Base-by-base conservation (phyloP, 53 echinoderm and acorn worm genomes). In the Mesocentrotus franciscanus region DNA sequence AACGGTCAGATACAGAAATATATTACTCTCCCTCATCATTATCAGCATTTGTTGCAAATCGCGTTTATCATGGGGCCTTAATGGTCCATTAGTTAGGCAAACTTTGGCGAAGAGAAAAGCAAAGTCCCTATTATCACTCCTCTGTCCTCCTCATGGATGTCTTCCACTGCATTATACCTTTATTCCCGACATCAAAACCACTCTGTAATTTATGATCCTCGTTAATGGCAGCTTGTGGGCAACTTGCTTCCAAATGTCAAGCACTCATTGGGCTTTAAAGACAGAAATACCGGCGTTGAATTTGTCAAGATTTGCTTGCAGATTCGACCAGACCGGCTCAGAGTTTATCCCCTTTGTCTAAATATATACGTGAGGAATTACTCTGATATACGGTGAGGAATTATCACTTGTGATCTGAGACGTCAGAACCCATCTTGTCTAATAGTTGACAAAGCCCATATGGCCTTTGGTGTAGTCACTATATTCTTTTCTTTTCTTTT, bases 361-460 rank as follows among this genome's bases (percentile, higher is more conserved):
- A 87, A 87, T 87, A 87, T 87, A 87, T 57, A 58, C 58, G 10
- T 58, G 26, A 27, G 59, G 59, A 87, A 87, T 87, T 58, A 87
- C 59, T 58, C 87, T 87, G 87, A 87, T 87, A 87, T 87, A 87
- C n/a, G 87, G n/a, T 87, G 87, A 87, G 87, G 87, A 87, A 87
- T 87, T 87, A 87, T 87, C 87, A 58, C 87, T 87, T 58, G 58
- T 87, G 87, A 87, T 87, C 24, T 87, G 58, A 87, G 57, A 87
- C 24, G 87, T 87, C 87, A 87, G 87, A 87, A 87, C 58, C 22
- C n/a, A 58, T 87, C 29, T n/a, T 56, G 59, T 20, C 87, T 87
- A 87, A 87, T 58, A 14, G 4, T 27, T 87, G 56, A 87, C 87
- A 87, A 58, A 57, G 26, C 59, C 87, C 87, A 87, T 26, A 87